These are phyloP conservation scores for Herminia tarsipennalis DNA, from an alignment of 2,888 invertebrate genomes.

Conservation along the genomic window DNA sequence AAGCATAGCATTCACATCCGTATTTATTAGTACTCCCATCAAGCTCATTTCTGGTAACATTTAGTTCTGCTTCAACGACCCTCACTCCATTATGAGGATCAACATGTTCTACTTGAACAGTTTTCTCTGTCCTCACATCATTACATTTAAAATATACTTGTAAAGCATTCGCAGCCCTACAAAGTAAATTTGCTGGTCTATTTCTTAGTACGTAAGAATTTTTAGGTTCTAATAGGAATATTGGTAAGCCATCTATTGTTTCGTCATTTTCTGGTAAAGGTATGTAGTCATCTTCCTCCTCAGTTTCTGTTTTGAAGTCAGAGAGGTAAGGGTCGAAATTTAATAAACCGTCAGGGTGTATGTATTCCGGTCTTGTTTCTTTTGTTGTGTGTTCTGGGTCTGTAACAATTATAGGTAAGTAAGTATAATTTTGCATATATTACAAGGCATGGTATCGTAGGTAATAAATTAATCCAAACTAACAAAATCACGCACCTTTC, in stretches of 20 bases:
- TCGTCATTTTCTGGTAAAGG: constrained; percentile 84
- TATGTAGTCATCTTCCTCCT: constrained; percentile 82
- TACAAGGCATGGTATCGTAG: too few relatives aligned
- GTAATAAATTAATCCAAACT: too few relatives aligned
- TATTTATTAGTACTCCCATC: constrained; percentile 93
- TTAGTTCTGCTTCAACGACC: constrained; percentile 90
- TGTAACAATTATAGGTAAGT: constrained; percentile 49
- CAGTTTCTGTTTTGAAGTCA: constrained; percentile 72
- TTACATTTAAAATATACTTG: constrained; percentile 93
- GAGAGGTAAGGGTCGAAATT: constrained; percentile 78
- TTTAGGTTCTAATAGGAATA: constrained; percentile 94
- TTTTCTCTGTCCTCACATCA: constrained; percentile 83
- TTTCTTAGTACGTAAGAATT: constrained; percentile 95
- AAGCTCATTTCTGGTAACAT: constrained; percentile 92
- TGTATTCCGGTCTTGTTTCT: constrained; percentile 77
- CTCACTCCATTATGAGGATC: constrained; percentile 92
- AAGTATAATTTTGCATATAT: too few relatives aligned
- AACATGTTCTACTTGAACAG: constrained; percentile 89
- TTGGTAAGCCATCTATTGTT: constrained; percentile 90
- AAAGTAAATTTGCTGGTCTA: constrained; percentile 94
- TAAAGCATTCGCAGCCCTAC: constrained; percentile 96
- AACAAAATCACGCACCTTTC: too few relatives aligned
- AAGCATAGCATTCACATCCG: constrained; percentile 95
- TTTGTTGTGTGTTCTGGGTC: constrained; percentile 74
- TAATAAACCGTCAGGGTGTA: constrained; percentile 75